Percentiles rank a stretch among this genome's conserved stretches.
Conservation (phyloP, 2,797 vertebrate species). For the Pipistrellus nathusii region DNA sequence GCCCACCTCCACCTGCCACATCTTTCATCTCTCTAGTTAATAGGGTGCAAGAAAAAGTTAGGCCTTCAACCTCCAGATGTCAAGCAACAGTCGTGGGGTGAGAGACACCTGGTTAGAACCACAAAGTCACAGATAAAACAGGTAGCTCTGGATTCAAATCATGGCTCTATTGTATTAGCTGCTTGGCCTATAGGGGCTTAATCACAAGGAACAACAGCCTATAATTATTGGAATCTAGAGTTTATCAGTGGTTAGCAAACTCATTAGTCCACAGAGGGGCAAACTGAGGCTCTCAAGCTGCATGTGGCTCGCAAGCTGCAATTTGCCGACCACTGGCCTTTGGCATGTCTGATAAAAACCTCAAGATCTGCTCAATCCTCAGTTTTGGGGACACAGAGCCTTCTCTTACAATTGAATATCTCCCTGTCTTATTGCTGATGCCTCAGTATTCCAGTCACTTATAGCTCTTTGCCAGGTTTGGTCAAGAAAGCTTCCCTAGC, state of each 20-base stretch:
- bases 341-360: not conserved
- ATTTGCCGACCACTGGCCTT: too few species aligned
- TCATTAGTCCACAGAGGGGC: too few species aligned
- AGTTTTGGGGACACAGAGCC: not conserved
- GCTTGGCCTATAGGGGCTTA: not conserved
- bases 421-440: not conserved
- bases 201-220: too few species aligned
- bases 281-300: too few species aligned
- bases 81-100: not conserved
- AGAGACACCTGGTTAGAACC: not conserved
- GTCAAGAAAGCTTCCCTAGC: not conserved
- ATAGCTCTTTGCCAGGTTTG: not conserved
- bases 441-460: not conserved
- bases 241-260: too few species aligned
- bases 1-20: too few species aligned
- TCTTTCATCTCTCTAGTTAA: not conserved
- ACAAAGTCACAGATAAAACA: not conserved
- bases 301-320: too few species aligned
- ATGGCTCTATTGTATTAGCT: not conserved
- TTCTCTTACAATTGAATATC: not conserved
- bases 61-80: not conserved
- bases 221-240: too few species aligned
- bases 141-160: not conserved
- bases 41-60: not conserved
- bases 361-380: too few species aligned